A percentile compares a stretch with the other conserved stretches of the same genome.
phyloP scores from a whole-genome alignment of 2,888 invertebrate species.

The Dioctria linearis region DNA sequence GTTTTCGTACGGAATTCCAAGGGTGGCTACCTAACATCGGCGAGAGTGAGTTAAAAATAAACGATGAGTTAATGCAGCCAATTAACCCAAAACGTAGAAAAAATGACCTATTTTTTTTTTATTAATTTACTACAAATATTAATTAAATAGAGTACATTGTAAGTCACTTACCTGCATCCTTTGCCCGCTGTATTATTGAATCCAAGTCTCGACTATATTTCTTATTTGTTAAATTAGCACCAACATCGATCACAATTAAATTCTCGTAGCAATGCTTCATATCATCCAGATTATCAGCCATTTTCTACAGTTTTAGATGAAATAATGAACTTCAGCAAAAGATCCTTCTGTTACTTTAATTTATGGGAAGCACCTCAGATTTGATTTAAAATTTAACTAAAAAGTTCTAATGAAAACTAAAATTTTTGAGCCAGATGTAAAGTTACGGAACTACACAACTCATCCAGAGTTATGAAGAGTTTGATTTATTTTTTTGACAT shows the following conservation, averaged over 20 bases:
- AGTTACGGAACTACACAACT: slow-evolving; percentile 8
- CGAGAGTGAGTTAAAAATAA: slow-evolving; percentile 36
- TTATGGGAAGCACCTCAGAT: slow-evolving; percentile 45
- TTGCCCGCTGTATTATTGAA: slow-evolving; percentile 91
- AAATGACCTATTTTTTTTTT: neutral
- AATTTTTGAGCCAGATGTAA: slow-evolving; percentile 49
- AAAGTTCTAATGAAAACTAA: slow-evolving; percentile 18
- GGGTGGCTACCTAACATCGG: slow-evolving; percentile 10
- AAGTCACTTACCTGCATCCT: slow-evolving; percentile 83
- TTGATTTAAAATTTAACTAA: slow-evolving; percentile 19
- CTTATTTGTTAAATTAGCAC: slow-evolving; percentile 94
- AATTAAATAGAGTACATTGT: neutral
- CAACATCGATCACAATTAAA: slow-evolving; percentile 92
- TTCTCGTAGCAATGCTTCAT: slow-evolving; percentile 91
- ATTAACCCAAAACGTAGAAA: neutral
- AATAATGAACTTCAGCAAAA: neutral
- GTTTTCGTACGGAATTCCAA: slow-evolving; percentile 4
- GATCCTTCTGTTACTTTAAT: slow-evolving; percentile 10
- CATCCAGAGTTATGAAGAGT: slow-evolving; percentile 24
- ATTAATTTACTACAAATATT: neutral
- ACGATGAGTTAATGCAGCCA: slow-evolving; percentile 35
- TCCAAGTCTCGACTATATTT: slow-evolving; percentile 94
- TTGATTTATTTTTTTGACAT: neutral
- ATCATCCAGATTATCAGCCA: slow-evolving; percentile 64
- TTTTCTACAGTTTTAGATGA: slow-evolving; percentile 46